These are phyloP conservation scores for Patagioenas fasciata DNA, from an alignment of 2,113 vertebrate genomes.

Conservation along the genomic window DNA sequence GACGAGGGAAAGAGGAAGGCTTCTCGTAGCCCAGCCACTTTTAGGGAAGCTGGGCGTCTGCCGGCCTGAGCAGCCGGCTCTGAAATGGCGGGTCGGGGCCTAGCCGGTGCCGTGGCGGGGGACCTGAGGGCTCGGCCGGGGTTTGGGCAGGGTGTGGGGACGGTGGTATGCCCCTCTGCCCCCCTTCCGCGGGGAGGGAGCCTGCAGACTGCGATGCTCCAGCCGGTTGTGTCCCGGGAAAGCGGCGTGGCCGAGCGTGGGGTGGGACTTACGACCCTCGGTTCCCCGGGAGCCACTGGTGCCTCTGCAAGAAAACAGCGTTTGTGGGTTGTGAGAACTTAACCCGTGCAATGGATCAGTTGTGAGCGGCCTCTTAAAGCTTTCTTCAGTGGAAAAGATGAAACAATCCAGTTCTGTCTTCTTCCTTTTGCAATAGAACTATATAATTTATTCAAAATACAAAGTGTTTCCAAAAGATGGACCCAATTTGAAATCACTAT, in stretches of 20 bases:
- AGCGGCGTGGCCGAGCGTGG: neutral
- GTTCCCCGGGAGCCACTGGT: rapidly evolving
- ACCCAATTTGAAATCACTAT: no score
- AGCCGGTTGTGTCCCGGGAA: rapidly evolving
- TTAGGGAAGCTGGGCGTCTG: neutral
- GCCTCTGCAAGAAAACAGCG: rapidly evolving
- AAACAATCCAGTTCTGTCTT: rapidly evolving
- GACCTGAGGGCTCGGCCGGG: neutral
- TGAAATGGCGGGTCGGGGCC: neutral
- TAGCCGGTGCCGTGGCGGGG: no score
- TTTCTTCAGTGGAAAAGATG: neutral
- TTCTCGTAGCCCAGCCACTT: no score
- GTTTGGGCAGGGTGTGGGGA: neutral
- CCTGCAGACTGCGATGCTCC: rapidly evolving
- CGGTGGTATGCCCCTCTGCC: no score
- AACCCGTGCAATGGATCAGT: rapidly evolving
- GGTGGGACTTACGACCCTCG: rapidly evolving
- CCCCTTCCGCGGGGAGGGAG: no score
- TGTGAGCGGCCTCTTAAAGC: neutral
- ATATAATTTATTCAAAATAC: neutral
- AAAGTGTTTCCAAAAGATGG: no score
- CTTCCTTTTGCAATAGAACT: neutral
- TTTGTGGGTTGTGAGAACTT: neutral
- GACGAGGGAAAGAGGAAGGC: no score
- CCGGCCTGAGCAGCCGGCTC: neutral